Base-by-base conservation (phyloP, 2,797 vertebrate genomes). In the Botia kubotai region DNA sequence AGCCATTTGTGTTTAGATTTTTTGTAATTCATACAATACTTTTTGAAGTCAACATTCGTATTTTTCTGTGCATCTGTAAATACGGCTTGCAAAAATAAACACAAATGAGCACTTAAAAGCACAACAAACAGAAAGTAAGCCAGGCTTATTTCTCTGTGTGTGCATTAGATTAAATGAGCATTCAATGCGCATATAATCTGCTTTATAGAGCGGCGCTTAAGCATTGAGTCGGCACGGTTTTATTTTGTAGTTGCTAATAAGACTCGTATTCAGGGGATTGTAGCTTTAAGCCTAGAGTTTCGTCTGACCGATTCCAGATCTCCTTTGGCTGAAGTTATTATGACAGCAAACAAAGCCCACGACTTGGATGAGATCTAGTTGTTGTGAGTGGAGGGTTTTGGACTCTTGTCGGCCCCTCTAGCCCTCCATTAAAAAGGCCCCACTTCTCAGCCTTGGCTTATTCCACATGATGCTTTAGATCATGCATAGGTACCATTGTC, bases 291-390 rank as follows among this genome's bases (percentile, higher is more conserved):
- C 55, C 57, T 23, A 21, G 57, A 69, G 77, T 80, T 86, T 72
- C 23, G 80, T 86, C 83, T 74, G 60, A 23, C 67, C 16, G n/a
- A 26, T 33, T 67, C 82, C 83, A 55, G 78, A 85, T 84, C 63
- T 53, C 2, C 23, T 26, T 43, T 65, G 63, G 26, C 65, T 76
- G 43, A 72, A 72, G 65, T 72, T 83, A 82, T 86, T 86, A 82
- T 81, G 84, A 84, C 82, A 84, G 78, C 55, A 86, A 87, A 87
- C 78, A 84, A 82, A 77, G 63, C 73, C 50, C 19, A 29, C 16
- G 21, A 57, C 72, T 62, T 65, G 77, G 74, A 71, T 60, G 73
- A 58, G 39, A 62, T 75, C 23, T 65, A 66, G 79, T 78, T 75
- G 33, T 57, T 67, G 50, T 33, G 48, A 81, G 39, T 39, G 33